Evolutionary conservation across 2,113 vertebrate species (phyloP).

Genomic region (Crotophaga sulcirostris): DNA sequence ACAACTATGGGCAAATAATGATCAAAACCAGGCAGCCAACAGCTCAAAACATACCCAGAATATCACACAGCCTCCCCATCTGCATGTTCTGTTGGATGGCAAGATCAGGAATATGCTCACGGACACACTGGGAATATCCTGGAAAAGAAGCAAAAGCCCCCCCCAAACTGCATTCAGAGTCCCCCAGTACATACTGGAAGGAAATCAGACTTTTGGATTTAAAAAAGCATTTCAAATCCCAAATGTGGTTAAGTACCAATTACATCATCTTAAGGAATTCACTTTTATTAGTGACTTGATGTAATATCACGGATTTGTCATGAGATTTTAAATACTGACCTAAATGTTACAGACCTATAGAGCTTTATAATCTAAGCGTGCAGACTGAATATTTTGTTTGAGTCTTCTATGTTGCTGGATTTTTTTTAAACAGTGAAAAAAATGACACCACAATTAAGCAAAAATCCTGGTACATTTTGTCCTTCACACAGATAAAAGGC

Average conservation of each 20-base stretch:
- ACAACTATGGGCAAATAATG: neutral
- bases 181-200: fast-evolving
- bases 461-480: neutral
- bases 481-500: slow-evolving; percentile 68
- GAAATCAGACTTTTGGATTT: neutral
- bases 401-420: neutral
- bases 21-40: neutral
- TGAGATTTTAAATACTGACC: neutral
- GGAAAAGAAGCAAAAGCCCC: slow-evolving; percentile 45
- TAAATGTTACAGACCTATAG: neutral
- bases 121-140: slow-evolving; percentile 79
- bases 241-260: neutral
- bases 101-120: slow-evolving; percentile 72
- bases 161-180: neutral
- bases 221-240: neutral
- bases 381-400: neutral
- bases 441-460: slow-evolving; percentile 24
- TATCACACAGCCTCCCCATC: slow-evolving; percentile 86
- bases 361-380: neutral
- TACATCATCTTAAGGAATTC: neutral
- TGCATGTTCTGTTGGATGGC: slow-evolving; percentile 83
- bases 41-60: slow-evolving; percentile 76
- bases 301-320: neutral
- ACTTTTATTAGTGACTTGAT: neutral
- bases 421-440: neutral